Evolutionary conservation across 2,888 invertebrate genomes (phyloP), one percentile per base, ranked within the genome.

Genomic region (Bombylius major): DNA sequence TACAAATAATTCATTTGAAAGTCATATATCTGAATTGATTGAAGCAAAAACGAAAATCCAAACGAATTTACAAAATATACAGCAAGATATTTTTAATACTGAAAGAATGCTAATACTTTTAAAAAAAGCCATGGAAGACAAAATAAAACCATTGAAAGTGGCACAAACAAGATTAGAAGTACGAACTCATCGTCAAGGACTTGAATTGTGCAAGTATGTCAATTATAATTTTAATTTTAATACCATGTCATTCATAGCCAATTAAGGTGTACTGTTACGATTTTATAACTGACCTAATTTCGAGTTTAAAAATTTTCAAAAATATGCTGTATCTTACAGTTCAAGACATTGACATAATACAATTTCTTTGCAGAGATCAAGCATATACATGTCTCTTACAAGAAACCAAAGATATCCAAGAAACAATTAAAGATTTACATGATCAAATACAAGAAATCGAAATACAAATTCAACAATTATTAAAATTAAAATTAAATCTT

Each of bases 71-170:
- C 71, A 72, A 50, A 71, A 73, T 60, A 68, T 69, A 46, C 90
- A 94, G 68, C 93, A 94, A 75, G 95, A 96, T 77, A 83, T 95
- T 65, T 95, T 92, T 70, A 93, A 94, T 69, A 79, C 92, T 67
- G 94, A 95, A 75, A 94, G 92, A 76, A 87, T 91, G 65, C 83
- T 95, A 67, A 92, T 91, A 70, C 75, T 94, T 60, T 74, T 95
- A 65, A 88, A 89, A 69, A 94, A 93, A 77, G 87, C 89, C 3
- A 91, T 95, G 64, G 82, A 88, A 65, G 94, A 95, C 75, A 95
- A 96, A 73, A 81, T 84, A 63, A 82, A 83, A 71, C 87, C 87
- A 1, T 77, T 89, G 73, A 87, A 84, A 75, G 89, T 90, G 48
- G 89, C 89, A 2, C 93, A 95, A 70, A 93, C 93, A 0, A 79